phyloP scores from a whole-genome alignment of 2,113 vertebrate genomes.

The Ifrita kowaldi region DNA sequence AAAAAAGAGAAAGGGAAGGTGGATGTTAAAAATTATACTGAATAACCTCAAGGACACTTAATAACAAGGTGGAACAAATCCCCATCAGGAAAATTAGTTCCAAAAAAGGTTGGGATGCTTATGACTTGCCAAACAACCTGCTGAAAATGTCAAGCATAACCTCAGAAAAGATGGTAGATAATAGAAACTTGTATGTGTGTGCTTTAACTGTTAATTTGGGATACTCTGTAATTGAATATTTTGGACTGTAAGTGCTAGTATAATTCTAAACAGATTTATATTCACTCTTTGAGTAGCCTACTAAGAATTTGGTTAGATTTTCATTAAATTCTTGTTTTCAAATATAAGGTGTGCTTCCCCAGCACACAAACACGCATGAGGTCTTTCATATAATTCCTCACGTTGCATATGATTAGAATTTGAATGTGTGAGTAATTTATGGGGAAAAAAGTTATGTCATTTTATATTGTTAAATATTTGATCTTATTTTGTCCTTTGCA shows the following conservation, averaged over 20 bases:
- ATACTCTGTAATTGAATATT: neutral
- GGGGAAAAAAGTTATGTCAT: accelerated
- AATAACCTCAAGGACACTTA: neutral
- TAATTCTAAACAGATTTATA: neutral
- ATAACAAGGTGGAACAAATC: neutral
- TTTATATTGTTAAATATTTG: neutral
- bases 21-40: neutral
- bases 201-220: neutral
- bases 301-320: neutral
- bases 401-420: neutral
- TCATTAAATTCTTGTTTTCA: neutral
- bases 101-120: neutral
- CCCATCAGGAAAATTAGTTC: neutral
- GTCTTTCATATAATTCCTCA: neutral
- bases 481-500: neutral
- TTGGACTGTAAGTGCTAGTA: neutral
- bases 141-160: neutral
- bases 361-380: neutral
- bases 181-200: neutral
- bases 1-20: neutral
- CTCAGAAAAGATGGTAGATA: neutral
- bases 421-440: neutral
- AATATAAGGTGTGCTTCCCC: neutral
- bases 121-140: neutral
- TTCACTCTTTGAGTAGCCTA: neutral